A percentile compares a stretch with the other conserved stretches of the same genome.
Conservation (phyloP, 2,797 vertebrate genomes). For the Crenichthys baileyi region DNA sequence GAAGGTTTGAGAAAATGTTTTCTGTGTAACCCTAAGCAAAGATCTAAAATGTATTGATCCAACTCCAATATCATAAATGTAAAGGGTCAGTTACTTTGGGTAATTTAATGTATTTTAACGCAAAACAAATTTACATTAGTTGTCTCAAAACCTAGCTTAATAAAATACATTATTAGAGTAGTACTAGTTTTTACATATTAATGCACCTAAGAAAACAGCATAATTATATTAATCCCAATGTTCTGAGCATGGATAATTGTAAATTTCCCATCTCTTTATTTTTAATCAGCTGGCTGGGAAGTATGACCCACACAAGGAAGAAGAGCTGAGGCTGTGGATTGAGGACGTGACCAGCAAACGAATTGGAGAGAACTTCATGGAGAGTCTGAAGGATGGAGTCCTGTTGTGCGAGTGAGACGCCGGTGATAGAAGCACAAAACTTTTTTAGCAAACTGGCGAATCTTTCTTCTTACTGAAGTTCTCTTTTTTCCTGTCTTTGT, state of each 20-base stretch:
- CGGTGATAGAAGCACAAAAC: neutral
- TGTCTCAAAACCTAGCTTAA: neutral
- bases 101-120: neutral
- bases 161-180: no score
- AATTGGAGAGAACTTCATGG: slow-evolving; percentile 91
- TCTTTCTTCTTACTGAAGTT: neutral
- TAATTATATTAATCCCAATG: neutral
- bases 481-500: slow-evolving; percentile 20
- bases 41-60: neutral
- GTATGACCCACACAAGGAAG: slow-evolving; percentile 89
- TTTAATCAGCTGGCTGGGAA: slow-evolving; percentile 88
- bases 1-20: no score
- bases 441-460: neutral
- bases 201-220: neutral
- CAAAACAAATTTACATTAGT: neutral
- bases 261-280: slow-evolving; percentile 13
- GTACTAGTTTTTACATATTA: neutral
- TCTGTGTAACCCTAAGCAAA: neutral
- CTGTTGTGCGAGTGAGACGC: slow-evolving; percentile 91
- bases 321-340: slow-evolving; percentile 90
- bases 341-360: slow-evolving; percentile 85
- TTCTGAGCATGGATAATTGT: neutral
- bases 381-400: slow-evolving; percentile 90
- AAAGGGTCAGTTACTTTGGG: neutral
- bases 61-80: neutral